Conservation (phyloP, 2,888 invertebrate species). For the Melanophora roralis region DNA sequence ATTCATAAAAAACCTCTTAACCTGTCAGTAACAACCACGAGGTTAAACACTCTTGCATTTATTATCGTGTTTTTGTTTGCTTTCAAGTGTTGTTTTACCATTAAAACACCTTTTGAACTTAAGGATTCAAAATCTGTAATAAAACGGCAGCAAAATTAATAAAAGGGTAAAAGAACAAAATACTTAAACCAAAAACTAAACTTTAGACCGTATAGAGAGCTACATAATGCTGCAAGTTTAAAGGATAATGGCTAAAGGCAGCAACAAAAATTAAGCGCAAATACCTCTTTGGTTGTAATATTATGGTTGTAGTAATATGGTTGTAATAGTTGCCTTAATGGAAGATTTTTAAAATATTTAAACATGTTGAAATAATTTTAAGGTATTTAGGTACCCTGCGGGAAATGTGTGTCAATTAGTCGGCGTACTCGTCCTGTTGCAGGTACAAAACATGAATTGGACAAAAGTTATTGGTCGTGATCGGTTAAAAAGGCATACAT, state of each 20-base stretch:
- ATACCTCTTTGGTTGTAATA: slow-evolving; percentile 5
- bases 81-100: slow-evolving; percentile 24
- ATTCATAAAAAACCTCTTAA: slow-evolving; percentile 1
- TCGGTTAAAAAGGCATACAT: too few relatives aligned
- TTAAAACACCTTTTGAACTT: slow-evolving; percentile 51
- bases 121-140: slow-evolving; percentile 43
- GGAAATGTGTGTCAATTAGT: too few relatives aligned
- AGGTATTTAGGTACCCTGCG: too few relatives aligned
- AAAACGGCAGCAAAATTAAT: not conserved
- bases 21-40: not conserved
- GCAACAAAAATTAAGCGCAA: slow-evolving; percentile 13
- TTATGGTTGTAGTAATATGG: slow-evolving; percentile 9
- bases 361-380: too few relatives aligned
- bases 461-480: too few relatives aligned
- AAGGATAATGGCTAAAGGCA: not conserved
- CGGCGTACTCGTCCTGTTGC: too few relatives aligned
- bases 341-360: too few relatives aligned
- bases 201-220: not conserved
- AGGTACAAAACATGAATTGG: too few relatives aligned
- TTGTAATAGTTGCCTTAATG: too few relatives aligned
- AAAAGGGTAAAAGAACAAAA: not conserved
- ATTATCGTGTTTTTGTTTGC: slow-evolving; percentile 53
- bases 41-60: slow-evolving; percentile 52
- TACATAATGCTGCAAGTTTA: too few relatives aligned
- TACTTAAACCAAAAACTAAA: slow-evolving; percentile 1